Conservation (phyloP, 2,797 vertebrate genomes). For the Poeciliopsis presidionis region DNA sequence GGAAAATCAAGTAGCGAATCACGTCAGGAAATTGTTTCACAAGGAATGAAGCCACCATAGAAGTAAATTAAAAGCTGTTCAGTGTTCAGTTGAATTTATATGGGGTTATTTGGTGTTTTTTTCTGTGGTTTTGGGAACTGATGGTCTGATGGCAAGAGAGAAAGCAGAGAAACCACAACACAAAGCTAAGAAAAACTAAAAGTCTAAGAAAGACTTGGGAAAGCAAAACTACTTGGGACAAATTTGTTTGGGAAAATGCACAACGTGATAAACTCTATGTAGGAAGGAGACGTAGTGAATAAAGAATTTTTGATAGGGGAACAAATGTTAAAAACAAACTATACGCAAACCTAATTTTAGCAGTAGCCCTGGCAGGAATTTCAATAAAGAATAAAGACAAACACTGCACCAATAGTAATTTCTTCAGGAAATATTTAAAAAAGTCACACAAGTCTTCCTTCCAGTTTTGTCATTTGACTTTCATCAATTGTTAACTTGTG, state of each 20-base stretch:
- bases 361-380: neutral
- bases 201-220: no score
- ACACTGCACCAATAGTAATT: neutral
- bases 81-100: neutral
- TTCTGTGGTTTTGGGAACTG: no score
- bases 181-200: neutral
- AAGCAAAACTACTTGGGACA: neutral
- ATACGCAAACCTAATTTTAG: neutral
- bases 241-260: neutral
- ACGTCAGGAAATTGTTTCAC: neutral
- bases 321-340: neutral
- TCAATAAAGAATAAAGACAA: neutral
- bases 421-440: neutral
- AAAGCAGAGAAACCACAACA: neutral
- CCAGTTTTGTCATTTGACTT: neutral
- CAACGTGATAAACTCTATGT: neutral
- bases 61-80: neutral
- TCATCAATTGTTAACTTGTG: neutral
- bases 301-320: neutral
- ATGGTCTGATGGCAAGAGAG: neutral
- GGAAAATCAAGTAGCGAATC: neutral
- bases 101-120: neutral
- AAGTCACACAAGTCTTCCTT: neutral
- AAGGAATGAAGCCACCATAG: neutral
- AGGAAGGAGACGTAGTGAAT: neutral